Conservation (phyloP, 2,113 vertebrate species). For the Chionomys nivalis region DNA sequence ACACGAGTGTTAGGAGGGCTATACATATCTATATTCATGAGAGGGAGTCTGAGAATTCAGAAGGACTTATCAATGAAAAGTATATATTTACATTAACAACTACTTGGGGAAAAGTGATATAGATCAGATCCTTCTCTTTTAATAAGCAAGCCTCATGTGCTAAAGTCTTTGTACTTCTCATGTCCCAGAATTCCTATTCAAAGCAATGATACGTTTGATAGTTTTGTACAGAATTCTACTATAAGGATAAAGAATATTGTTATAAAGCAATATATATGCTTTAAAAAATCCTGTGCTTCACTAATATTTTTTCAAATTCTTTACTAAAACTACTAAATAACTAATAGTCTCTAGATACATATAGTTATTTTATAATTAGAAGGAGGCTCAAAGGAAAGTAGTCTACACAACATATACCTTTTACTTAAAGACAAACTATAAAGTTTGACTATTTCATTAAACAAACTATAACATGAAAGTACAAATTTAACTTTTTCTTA, state of each 20-base stretch:
- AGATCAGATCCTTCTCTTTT: conserved; percentile 4
- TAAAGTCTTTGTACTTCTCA: not conserved
- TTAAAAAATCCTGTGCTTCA: conserved; percentile 44
- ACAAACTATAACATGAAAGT: conserved; percentile 49
- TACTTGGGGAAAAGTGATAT: not conserved
- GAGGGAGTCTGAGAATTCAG: not conserved
- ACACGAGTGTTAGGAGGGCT: not conserved
- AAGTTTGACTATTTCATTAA: conserved; percentile 63
- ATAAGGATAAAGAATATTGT: conserved; percentile 32
- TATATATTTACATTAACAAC: not conserved
- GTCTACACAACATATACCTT: conserved; percentile 14
- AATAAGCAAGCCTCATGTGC: not conserved
- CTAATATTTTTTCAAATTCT: conserved; percentile 61
- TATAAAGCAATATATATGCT: conserved; percentile 59
- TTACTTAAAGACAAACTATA: not conserved
- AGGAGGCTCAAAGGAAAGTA: conserved; percentile 31
- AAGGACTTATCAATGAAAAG: conserved; percentile 49
- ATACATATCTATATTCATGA: conserved; percentile 13
- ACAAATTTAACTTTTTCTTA: conserved; percentile 51
- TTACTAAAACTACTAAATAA: conserved; percentile 39
- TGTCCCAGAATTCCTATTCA: not conserved
- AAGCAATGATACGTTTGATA: conserved; percentile 37
- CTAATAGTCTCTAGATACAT: not conserved
- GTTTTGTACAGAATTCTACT: conserved; percentile 56
- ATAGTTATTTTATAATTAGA: conserved; percentile 56